Percentiles rank a stretch among this genome's conserved stretches.
These are phyloP conservation scores for Amorpha juglandis DNA, from an alignment of 2,888 invertebrate species.

Conservation along the genomic window DNA sequence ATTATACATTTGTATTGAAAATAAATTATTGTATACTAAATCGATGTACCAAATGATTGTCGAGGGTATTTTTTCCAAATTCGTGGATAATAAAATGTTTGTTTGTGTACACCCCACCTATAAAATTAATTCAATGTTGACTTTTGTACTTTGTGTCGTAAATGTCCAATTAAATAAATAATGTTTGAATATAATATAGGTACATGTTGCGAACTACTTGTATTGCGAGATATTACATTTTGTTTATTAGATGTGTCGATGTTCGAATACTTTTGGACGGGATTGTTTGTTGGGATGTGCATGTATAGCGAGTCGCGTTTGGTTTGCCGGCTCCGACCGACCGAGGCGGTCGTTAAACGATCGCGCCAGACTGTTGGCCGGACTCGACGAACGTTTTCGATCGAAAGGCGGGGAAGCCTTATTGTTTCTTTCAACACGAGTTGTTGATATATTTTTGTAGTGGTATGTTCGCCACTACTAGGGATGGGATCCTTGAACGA, in stretches of 20 bases:
- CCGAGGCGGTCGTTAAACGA: not conserved
- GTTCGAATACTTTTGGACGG: constrained; percentile 7
- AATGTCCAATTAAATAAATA: constrained; percentile 15
- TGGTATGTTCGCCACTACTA: constrained; percentile 43
- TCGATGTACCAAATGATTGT: constrained; percentile 19
- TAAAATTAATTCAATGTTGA: constrained; percentile 22
- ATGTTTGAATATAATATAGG: constrained; percentile 12
- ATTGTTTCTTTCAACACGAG: not conserved
- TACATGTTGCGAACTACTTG: constrained; percentile 8
- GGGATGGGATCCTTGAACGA: constrained; percentile 74
- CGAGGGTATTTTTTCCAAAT: constrained; percentile 14
- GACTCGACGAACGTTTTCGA: not conserved
- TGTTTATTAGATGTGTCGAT: constrained; percentile 10
- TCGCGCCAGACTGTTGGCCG: not conserved
- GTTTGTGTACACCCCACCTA: constrained; percentile 17
- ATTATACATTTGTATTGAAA: constrained; percentile 13
- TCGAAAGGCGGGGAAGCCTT: constrained; percentile 1
- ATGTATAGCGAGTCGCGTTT: not conserved
- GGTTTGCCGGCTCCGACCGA: not conserved
- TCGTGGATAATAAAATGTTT: constrained; percentile 1
- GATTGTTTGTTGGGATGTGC: not conserved
- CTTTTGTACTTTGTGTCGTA: constrained; percentile 23
- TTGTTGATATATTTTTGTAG: constrained; percentile 60
- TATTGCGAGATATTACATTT: constrained; percentile 13
- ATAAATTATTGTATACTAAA: constrained; percentile 18